Conservation (phyloP, 2,888 invertebrate species). For the Coelogynopora nodosa region DNA sequence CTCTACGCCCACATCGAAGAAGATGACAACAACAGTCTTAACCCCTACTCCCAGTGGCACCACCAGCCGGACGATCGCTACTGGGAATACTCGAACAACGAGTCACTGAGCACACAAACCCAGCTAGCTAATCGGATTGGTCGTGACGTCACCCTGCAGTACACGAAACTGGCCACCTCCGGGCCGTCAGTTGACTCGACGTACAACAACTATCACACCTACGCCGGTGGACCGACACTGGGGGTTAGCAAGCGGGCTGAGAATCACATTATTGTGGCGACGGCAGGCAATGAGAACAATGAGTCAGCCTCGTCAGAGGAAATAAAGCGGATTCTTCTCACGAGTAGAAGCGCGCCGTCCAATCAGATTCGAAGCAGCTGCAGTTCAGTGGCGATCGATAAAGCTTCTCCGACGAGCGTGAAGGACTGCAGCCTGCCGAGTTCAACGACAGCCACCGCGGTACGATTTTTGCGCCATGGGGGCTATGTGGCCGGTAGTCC, state of each 20-base stretch:
- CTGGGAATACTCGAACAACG: background rate
- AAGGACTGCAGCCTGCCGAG: background rate
- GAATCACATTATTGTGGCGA: background rate
- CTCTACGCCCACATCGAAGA: background rate
- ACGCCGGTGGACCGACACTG: background rate
- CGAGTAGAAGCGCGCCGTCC: background rate
- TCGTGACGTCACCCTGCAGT: background rate
- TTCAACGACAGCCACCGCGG: background rate
- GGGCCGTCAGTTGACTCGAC: background rate
- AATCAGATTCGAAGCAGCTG: background rate
- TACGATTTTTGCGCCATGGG: background rate
- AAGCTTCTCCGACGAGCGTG: background rate
- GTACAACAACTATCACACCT: background rate
- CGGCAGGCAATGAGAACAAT: background rate
- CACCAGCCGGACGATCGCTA: background rate
- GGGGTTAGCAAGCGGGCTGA: background rate
- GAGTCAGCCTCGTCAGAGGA: background rate
- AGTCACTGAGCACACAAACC: background rate
- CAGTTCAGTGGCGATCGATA: background rate
- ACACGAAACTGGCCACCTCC: background rate
- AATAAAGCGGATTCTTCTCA: background rate
- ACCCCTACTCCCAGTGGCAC: background rate
- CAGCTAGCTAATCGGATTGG: background rate
- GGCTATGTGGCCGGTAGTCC: slow-evolving; percentile 39
- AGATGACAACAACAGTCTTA: background rate